phyloP scores from a whole-genome alignment of 2,797 vertebrate genomes.

The Mycteria americana region DNA sequence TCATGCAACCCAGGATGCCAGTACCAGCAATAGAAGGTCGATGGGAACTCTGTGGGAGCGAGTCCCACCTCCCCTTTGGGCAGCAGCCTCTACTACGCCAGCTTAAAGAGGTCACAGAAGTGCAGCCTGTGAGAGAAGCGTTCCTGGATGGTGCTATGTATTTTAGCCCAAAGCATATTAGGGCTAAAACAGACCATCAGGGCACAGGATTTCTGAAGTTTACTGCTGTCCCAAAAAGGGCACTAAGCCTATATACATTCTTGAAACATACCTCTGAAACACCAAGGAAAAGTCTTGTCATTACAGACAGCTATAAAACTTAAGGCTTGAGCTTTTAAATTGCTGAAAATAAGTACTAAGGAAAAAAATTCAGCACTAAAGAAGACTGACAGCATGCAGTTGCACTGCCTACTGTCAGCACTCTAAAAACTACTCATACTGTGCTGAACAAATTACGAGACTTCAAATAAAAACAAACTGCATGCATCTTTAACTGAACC shows the following conservation, averaged over 20 bases:
- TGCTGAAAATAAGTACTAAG: neutral
- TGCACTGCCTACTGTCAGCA: neutral
- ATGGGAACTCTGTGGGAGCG: neutral
- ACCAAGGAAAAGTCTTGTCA: neutral
- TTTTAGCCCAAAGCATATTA: neutral
- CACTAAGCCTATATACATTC: neutral
- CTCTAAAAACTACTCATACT: neutral
- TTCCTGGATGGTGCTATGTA: neutral
- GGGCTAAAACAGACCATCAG: neutral
- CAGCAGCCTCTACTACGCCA: neutral
- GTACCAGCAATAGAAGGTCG: accelerated
- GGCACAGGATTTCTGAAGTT: neutral
- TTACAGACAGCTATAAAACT: neutral
- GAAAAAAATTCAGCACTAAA: neutral
- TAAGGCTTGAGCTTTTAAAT: neutral
- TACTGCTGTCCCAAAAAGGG: neutral
- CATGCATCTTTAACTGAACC: neutral
- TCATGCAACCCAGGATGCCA: neutral
- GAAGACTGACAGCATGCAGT: neutral
- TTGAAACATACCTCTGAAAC: neutral
- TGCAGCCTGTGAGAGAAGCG: neutral
- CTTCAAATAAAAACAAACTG: neutral
- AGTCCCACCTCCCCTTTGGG: neutral
- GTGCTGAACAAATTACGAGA: neutral
- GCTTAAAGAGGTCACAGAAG: neutral